Conservation (phyloP, 2,113 vertebrate genomes). For the Himantopus leucocephalus region DNA sequence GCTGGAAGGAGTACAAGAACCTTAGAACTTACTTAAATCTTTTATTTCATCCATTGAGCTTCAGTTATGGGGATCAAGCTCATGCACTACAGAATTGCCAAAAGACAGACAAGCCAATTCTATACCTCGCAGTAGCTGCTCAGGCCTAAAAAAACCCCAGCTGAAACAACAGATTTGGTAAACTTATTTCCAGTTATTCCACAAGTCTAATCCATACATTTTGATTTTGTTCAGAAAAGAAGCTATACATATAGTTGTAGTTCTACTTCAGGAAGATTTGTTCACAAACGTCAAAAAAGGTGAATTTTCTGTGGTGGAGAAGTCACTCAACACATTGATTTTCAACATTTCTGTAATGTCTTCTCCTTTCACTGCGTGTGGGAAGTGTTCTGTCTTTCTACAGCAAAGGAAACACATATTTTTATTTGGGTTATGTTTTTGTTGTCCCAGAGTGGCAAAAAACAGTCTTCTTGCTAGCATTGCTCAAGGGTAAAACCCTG, state of each 20-base stretch:
- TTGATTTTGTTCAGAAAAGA: neutral
- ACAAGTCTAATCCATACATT: neutral
- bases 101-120: neutral
- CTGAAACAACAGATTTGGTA: neutral
- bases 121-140: neutral
- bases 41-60: neutral
- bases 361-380: neutral
- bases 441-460: neutral
- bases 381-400: neutral
- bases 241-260: neutral
- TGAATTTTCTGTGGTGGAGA: neutral
- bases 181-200: neutral
- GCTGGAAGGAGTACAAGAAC: neutral
- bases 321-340: neutral
- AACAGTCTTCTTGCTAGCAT: neutral
- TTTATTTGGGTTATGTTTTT: neutral
- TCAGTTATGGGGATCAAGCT: neutral
- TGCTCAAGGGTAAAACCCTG: neutral
- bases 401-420: neutral
- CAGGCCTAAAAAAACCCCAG: neutral
- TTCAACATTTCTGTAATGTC: neutral
- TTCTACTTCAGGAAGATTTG: neutral
- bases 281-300: neutral
- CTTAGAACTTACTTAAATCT: neutral
- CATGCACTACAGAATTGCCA: neutral